A percentile compares a stretch with the other conserved stretches of the same genome.
Evolutionary conservation across 2,113 vertebrate species (phyloP).

Genomic region (Bambusicola thoracicus): DNA sequence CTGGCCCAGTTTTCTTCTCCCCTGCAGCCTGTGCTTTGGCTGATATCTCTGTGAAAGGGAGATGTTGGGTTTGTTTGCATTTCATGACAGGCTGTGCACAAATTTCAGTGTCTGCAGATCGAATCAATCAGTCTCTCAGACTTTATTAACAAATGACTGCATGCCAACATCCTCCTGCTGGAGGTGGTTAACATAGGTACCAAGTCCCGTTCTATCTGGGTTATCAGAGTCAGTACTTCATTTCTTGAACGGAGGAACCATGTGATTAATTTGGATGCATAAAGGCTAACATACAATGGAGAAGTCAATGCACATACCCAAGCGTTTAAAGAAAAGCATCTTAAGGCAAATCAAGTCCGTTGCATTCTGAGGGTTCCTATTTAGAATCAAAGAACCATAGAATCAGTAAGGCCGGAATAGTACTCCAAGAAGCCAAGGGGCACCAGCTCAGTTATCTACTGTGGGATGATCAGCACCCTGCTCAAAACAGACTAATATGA

Average conservation of each 20-base stretch:
- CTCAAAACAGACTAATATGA: not conserved
- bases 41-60: not conserved
- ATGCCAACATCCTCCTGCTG: not conserved
- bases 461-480: not conserved
- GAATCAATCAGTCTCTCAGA: not conserved
- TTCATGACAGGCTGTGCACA: not conserved
- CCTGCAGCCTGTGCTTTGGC: not conserved
- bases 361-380: not conserved
- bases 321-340: not conserved
- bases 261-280: not conserved
- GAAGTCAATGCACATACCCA: not conserved
- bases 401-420: no score
- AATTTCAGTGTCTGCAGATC: not conserved
- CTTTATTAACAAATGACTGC: not conserved
- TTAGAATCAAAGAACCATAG: not conserved
- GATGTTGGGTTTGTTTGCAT: not conserved
- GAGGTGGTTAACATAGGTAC: not conserved
- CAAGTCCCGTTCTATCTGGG: not conserved
- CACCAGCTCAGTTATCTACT: not conserved
- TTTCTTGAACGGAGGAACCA: not conserved
- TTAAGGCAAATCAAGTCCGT: not conserved
- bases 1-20: not conserved
- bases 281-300: not conserved
- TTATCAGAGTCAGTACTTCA: not conserved
- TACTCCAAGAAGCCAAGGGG: not conserved